Percentiles rank a stretch among this genome's conserved stretches.
phyloP scores from a whole-genome alignment of 1,140 invertebrate genomes.

The Phthorimaea operculella region DNA sequence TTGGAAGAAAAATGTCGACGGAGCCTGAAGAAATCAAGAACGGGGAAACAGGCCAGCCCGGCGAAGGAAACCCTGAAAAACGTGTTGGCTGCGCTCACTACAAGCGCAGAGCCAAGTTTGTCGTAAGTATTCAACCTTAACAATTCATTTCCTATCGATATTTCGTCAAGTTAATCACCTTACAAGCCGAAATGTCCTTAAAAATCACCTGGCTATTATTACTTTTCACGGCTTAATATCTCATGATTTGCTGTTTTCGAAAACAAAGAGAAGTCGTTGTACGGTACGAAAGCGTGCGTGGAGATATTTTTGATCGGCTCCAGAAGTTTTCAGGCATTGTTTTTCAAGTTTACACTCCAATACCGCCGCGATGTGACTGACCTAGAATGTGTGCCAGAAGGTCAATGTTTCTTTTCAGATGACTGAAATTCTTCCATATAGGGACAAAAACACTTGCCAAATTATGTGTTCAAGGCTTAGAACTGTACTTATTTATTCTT shows the following conservation, averaged over 20 bases:
- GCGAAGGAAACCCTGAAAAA: constrained; percentile 51
- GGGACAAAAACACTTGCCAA: too few species aligned
- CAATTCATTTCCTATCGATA: constrained; percentile 6
- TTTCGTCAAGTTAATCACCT: background rate
- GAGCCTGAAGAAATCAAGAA: constrained; percentile 32
- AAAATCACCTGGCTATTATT: constrained; percentile 44
- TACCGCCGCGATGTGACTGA: background rate
- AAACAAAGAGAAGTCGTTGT: constrained; percentile 52
- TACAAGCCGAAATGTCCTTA: constrained; percentile 15
- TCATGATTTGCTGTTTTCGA: constrained; percentile 37
- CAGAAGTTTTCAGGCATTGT: background rate
- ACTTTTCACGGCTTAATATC: constrained; percentile 36
- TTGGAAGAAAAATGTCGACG: constrained; percentile 37
- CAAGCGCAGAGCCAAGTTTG: constrained; percentile 83
- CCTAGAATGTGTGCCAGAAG: background rate
- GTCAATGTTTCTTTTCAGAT: background rate
- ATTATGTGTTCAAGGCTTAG: too few species aligned
- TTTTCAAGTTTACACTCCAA: background rate
- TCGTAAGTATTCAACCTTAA: constrained; percentile 69
- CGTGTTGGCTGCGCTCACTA: constrained; percentile 80
- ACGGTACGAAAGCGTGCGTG: constrained; percentile 23
- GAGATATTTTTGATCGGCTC: constrained; percentile 1
- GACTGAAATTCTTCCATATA: too few species aligned
- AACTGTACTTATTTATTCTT: too few species aligned
- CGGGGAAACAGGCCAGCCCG: constrained; percentile 24